A percentile compares a stretch with the other conserved stretches of the same genome.
Evolutionary conservation across 53 echinoderm and acorn worm genomes (phyloP).

Genomic region (Paelopatides confundens): DNA sequence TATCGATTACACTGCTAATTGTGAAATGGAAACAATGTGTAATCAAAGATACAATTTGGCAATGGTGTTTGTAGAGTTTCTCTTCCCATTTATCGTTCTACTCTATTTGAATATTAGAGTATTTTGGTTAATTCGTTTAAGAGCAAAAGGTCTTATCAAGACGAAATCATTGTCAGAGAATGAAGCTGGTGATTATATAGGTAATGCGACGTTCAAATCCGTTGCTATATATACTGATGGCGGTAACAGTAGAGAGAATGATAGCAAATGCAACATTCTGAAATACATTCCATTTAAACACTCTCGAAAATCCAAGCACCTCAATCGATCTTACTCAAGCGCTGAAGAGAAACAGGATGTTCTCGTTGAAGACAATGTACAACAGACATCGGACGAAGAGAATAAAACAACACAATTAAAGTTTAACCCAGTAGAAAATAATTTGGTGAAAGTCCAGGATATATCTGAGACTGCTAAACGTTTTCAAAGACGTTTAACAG

Average conservation of each 20-base stretch:
- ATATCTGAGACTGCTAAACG: neutral
- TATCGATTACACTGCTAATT: slow-evolving; percentile 36
- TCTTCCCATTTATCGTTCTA: slow-evolving; percentile 66
- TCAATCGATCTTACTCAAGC: neutral
- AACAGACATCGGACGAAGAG: no score
- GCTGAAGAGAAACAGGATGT: neutral
- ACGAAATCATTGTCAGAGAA: neutral
- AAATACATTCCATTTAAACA: neutral
- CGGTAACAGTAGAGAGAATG: neutral
- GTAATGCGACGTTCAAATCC: neutral
- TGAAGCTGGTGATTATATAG: neutral
- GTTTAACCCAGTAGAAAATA: no score
- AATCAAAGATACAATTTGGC: slow-evolving; percentile 37
- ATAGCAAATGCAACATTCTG: neutral
- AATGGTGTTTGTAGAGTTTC: slow-evolving; percentile 58
- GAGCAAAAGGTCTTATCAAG: slow-evolving; percentile 39
- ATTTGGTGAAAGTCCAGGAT: no score
- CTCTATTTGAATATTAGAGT: slow-evolving; percentile 58
- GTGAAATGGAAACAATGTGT: slow-evolving; percentile 45
- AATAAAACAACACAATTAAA: no score
- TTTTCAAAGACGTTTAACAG: neutral
- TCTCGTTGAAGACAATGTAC: neutral
- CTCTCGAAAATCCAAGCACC: neutral
- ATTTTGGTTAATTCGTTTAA: slow-evolving; percentile 50
- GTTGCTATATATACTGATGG: neutral